Evolutionary conservation across 2,888 invertebrate species (phyloP).

Genomic region (Tridacna gigas): DNA sequence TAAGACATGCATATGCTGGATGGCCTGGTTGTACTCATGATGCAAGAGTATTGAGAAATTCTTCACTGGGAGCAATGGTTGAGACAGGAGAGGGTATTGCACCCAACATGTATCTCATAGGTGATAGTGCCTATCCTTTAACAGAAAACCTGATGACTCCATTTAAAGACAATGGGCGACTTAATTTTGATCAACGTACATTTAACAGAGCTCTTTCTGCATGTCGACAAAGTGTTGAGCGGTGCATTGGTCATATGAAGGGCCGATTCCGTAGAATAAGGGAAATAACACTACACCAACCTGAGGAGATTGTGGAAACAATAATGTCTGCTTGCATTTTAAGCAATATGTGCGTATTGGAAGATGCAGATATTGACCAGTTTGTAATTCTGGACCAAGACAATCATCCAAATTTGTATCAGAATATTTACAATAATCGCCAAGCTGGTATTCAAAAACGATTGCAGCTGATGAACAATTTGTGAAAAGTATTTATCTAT

Average conservation of each 20-base stretch:
- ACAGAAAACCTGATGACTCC: background rate
- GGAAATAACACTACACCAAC: background rate
- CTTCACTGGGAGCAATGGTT: background rate
- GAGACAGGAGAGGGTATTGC: background rate
- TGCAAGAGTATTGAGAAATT: background rate
- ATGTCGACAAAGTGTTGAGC: background rate
- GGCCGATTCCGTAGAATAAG: background rate
- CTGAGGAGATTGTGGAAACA: background rate
- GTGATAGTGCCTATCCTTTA: background rate
- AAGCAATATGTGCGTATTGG: background rate
- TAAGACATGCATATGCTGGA: background rate
- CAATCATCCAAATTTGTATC: background rate
- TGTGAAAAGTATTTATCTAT: no score
- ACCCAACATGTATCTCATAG: background rate
- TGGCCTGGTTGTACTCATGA: background rate
- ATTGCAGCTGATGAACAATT: background rate
- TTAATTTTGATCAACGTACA: background rate
- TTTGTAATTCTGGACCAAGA: background rate
- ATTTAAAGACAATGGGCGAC: background rate
- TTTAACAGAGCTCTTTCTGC: background rate
- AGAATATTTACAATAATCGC: background rate
- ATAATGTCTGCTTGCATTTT: background rate
- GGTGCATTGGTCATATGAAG: background rate
- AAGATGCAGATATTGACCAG: background rate
- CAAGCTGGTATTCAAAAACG: background rate